phyloP scores from a whole-genome alignment of 2,888 invertebrate species.

The Idaea straminata region DNA sequence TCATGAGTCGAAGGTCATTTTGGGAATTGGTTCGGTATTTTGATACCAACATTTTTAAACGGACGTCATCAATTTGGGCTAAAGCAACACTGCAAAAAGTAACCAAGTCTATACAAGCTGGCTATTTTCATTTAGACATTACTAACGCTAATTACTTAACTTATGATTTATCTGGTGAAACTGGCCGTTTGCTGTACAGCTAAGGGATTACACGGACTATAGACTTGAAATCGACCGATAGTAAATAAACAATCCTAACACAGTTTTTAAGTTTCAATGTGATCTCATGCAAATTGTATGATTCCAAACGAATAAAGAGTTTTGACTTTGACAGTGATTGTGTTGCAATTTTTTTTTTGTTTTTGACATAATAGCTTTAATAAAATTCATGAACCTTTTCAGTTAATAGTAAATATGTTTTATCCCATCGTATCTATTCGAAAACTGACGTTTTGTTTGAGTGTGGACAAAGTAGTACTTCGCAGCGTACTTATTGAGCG shows the following conservation, averaged over 20 bases:
- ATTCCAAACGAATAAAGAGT: too few relatives aligned
- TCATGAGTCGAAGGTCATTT: background rate
- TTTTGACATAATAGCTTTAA: too few relatives aligned
- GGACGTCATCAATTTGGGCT: slow-evolving; percentile 11
- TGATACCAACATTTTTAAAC: slow-evolving; percentile 5
- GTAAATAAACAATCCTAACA: background rate
- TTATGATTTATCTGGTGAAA: slow-evolving; percentile 32
- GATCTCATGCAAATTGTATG: background rate
- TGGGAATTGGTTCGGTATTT: background rate
- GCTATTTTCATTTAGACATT: slow-evolving; percentile 23
- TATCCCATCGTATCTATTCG: too few relatives aligned
- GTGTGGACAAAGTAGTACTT: too few relatives aligned
- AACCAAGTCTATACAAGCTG: background rate
- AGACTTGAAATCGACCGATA: background rate
- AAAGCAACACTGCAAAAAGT: slow-evolving; percentile 15
- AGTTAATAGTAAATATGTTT: too few relatives aligned
- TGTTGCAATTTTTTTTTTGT: too few relatives aligned
- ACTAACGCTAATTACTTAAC: slow-evolving; percentile 32
- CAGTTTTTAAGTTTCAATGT: background rate
- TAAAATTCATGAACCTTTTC: too few relatives aligned
- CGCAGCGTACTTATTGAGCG: too few relatives aligned
- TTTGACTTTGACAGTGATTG: too few relatives aligned
- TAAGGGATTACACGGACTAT: background rate
- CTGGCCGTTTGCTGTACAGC: slow-evolving; percentile 21
- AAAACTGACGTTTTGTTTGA: too few relatives aligned